Percentiles rank a stretch among this genome's conserved stretches.
These are phyloP conservation scores for Rhinogobius similis DNA, from an alignment of 2,113 vertebrate genomes.

Conservation along the genomic window DNA sequence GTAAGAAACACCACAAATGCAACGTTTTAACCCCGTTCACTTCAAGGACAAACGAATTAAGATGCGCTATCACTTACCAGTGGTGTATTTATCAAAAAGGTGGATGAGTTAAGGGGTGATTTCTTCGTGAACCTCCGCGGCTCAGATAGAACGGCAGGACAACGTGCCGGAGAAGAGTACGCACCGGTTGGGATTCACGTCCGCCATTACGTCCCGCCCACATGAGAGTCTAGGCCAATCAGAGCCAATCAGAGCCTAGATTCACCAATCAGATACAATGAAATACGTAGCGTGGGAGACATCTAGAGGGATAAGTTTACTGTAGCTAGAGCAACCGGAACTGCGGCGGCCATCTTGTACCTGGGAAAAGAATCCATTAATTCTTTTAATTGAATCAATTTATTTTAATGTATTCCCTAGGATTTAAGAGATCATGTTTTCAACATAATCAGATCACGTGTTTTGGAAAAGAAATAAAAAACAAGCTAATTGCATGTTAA, in stretches of 20 bases:
- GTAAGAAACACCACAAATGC: fast-evolving
- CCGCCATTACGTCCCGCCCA: slow-evolving; percentile 22
- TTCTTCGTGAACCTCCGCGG: slow-evolving; percentile 48
- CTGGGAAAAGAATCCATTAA: background rate
- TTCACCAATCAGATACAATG: slow-evolving; percentile 30
- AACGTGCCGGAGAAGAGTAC: slow-evolving; percentile 65
- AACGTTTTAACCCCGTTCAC: background rate
- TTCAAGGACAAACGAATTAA: fast-evolving
- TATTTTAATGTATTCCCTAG: no score
- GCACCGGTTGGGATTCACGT: slow-evolving; percentile 65
- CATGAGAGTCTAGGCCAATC: slow-evolving; percentile 21
- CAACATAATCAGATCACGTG: no score
- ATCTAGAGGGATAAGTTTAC: background rate
- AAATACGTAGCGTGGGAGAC: background rate
- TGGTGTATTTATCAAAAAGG: slow-evolving; percentile 43
- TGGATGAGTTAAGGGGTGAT: slow-evolving; percentile 38
- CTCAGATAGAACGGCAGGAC: slow-evolving; percentile 46
- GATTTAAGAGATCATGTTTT: no score
- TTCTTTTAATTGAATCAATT: background rate
- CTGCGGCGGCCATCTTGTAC: background rate
- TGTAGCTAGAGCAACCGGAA: background rate
- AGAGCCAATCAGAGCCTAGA: fast-evolving
- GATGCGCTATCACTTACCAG: slow-evolving; percentile 52
- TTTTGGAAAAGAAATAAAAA: no score
- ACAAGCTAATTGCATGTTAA: no score